These are phyloP conservation scores for Centropus unirufus DNA, from an alignment of 2,113 vertebrate genomes.

Conservation along the genomic window DNA sequence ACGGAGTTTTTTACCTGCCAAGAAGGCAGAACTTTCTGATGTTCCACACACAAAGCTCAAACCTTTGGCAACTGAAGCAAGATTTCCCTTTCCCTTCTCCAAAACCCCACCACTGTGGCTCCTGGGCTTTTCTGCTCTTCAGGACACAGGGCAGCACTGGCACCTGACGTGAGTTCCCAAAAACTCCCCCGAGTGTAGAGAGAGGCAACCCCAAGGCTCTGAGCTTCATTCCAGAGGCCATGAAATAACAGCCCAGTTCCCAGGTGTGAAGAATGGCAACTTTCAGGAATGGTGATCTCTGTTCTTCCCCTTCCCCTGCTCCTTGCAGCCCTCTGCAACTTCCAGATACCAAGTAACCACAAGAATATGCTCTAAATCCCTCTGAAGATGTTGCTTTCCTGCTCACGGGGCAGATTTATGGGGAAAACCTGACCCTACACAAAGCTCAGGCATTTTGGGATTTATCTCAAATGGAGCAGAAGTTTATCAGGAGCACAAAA, in stretches of 20 bases:
- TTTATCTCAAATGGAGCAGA: neutral
- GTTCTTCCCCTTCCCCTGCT: neutral
- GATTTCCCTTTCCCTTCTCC: neutral
- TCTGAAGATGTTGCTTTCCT: neutral
- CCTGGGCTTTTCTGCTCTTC: neutral
- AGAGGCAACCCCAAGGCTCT: neutral
- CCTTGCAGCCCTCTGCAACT: neutral
- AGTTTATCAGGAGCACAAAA: neutral
- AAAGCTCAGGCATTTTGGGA: neutral
- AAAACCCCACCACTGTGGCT: neutral
- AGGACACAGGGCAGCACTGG: neutral
- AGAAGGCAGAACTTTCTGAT: neutral
- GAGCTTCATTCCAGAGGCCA: neutral
- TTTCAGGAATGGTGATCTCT: neutral
- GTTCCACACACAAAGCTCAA: neutral
- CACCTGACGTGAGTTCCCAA: neutral
- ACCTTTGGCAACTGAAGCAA: neutral
- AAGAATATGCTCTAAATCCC: neutral
- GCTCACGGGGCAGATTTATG: neutral
- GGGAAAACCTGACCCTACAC: neutral
- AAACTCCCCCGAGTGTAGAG: neutral
- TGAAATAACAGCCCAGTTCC: neutral
- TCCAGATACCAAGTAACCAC: neutral
- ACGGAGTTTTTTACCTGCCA: neutral
- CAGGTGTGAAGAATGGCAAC: neutral